Evolutionary conservation across 2,888 invertebrate genomes (phyloP).

Genomic region (Xestia ashworthii): DNA sequence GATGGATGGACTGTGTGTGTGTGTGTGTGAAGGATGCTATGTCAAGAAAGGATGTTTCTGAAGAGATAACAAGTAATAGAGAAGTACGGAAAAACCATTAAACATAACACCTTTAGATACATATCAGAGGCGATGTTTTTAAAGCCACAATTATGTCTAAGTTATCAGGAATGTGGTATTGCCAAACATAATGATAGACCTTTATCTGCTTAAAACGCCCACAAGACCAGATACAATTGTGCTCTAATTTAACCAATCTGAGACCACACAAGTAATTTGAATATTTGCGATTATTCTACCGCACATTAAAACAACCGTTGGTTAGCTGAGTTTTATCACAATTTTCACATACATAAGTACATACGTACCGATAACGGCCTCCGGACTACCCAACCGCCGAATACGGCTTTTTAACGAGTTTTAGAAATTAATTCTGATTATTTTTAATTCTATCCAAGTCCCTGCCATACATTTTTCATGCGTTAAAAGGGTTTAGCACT

Average conservation of each 20-base stretch:
- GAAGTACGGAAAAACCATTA: too few relatives aligned
- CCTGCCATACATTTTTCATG: slow-evolving; percentile 39
- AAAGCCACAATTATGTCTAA: not conserved
- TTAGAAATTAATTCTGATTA: slow-evolving; percentile 35
- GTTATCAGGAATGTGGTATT: not conserved
- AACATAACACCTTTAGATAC: not conserved
- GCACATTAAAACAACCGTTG: slow-evolving; percentile 46
- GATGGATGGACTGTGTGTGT: too few relatives aligned
- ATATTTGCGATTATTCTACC: slow-evolving; percentile 17
- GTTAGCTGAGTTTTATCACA: slow-evolving; percentile 56
- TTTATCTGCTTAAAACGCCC: slow-evolving; percentile 7
- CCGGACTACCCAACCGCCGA: slow-evolving; percentile 26
- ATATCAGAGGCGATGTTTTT: not conserved
- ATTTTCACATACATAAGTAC: slow-evolving; percentile 57
- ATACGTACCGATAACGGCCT: slow-evolving; percentile 67
- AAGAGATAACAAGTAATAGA: too few relatives aligned
- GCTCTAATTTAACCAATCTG: slow-evolving; percentile 7
- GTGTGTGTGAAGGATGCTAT: too few relatives aligned
- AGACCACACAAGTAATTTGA: not conserved
- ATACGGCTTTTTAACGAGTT: slow-evolving; percentile 27
- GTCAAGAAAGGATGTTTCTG: too few relatives aligned
- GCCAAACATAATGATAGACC: not conserved
- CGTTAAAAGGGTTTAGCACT: slow-evolving; percentile 20
- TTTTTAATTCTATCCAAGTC: slow-evolving; percentile 28
- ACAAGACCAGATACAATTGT: slow-evolving; percentile 9